Percentiles rank a stretch among this genome's conserved stretches.
Evolutionary conservation across 2,888 invertebrate genomes (phyloP).

Genomic region (Agrotis puta): DNA sequence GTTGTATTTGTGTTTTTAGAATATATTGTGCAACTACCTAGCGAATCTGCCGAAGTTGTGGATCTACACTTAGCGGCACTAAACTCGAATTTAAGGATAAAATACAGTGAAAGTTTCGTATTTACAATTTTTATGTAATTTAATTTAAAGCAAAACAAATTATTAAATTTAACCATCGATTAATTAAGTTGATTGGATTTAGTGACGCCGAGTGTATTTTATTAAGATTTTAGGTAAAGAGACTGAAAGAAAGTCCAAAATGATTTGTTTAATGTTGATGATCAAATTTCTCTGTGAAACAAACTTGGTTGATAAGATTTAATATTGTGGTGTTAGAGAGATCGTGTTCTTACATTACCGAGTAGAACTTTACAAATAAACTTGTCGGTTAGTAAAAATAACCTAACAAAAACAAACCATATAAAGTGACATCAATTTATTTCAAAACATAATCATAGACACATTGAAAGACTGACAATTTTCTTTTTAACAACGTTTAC

Average conservation of each 20-base stretch:
- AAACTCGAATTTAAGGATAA: background rate
- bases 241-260: no score
- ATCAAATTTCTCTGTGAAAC: background rate
- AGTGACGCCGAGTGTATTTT: background rate
- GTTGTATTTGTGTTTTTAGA: background rate
- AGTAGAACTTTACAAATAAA: background rate
- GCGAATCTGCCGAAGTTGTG: no score
- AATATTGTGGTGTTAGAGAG: background rate
- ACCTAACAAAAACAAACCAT: constrained; percentile 24
- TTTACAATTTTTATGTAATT: no score
- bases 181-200: no score
- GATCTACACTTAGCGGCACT: background rate
- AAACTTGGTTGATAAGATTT: background rate
- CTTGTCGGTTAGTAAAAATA: background rate
- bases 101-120: no score
- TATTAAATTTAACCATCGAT: no score
- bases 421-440: constrained; percentile 54
- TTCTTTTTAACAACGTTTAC: constrained; percentile 52
- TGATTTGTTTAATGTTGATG: background rate
- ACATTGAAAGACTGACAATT: constrained; percentile 27
- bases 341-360: background rate
- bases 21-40: background rate
- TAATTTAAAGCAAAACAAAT: no score
- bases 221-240: background rate
- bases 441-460: constrained; percentile 41